These are phyloP conservation scores for Phalacrocorax brasilianus DNA, from an alignment of 2,113 vertebrate genomes.

Conservation along the genomic window DNA sequence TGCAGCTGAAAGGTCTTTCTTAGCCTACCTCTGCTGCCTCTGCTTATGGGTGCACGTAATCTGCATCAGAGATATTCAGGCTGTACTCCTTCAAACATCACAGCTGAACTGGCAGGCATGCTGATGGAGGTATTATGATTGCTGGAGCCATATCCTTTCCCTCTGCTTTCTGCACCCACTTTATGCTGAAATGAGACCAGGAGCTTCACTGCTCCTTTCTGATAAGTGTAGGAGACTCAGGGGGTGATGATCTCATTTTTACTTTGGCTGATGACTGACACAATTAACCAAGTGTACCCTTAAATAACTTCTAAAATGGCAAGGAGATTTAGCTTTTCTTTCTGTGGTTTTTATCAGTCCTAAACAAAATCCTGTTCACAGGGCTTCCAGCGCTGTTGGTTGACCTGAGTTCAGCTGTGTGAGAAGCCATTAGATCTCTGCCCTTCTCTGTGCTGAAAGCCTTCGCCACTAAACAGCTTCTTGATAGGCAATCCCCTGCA, in stretches of 20 bases:
- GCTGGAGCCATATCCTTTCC: background rate
- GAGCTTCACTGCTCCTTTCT: background rate
- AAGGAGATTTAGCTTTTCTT: background rate
- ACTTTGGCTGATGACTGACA: background rate
- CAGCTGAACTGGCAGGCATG: fast-evolving
- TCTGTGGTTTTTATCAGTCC: background rate
- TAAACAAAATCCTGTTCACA: background rate
- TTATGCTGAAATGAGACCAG: background rate
- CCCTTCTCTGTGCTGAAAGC: background rate
- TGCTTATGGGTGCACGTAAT: background rate
- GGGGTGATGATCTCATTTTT: background rate
- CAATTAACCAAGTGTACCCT: background rate
- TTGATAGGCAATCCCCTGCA: fast-evolving
- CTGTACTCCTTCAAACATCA: background rate
- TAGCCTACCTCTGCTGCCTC: background rate
- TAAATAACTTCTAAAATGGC: background rate
- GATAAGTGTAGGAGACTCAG: background rate
- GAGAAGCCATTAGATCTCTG: background rate
- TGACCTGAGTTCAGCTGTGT: background rate
- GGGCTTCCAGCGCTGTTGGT: background rate
- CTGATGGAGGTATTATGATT: background rate
- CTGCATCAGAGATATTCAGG: background rate
- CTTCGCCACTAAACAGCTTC: background rate
- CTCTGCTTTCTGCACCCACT: background rate
- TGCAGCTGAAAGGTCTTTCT: background rate